Evolutionary conservation across 2,113 vertebrate genomes (phyloP), one percentile per base, ranked within the genome.

Genomic region (Ancistrus triradiatus): DNA sequence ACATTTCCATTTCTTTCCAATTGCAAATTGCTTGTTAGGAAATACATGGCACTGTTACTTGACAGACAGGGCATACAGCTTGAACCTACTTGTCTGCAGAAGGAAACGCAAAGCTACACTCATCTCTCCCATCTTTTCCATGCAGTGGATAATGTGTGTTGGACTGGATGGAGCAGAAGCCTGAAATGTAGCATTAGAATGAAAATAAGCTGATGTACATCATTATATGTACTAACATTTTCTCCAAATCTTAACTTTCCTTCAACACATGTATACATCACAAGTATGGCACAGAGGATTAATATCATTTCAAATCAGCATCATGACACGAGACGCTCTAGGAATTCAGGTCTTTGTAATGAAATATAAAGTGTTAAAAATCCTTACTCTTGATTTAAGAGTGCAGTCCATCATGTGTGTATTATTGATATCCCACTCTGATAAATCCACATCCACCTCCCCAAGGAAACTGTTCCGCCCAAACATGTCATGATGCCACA

Each of bases 401-500:
- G 80, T 58, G 61, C 88, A 91, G 85, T 95, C 95, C 65, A 84
- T 91, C 68, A 93, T 88, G 19, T 92, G 86, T 11, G 89, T 91
- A 78, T 90, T 90, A 59, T 73, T 87, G 86, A 93, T 94, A 75
- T 95, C 90, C 95, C 94, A 97, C 1, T 80, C 76, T 59, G 84
- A 86, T 73, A 98, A 74, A 78, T 94, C 89, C 60, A 94, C 66
- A 25, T 95, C 90, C 60, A 94, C 91, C 74, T 97, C 92, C 2
- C 95, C 95, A 53, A 98, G 88, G 75, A 97, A 98, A 70, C 84
- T 91, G 68, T 94, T 98, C 35, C 88, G 87, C 10, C 94, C 92
- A 82, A 98, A 94, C 0, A 80, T 89, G 72, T 94, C 90, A 2
- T 93, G 87, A 74, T 98, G 95, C 94, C 95, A 98, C 42, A 98